Evolutionary conservation across 1,140 invertebrate genomes (phyloP).

Genomic region (Limonius californicus): DNA sequence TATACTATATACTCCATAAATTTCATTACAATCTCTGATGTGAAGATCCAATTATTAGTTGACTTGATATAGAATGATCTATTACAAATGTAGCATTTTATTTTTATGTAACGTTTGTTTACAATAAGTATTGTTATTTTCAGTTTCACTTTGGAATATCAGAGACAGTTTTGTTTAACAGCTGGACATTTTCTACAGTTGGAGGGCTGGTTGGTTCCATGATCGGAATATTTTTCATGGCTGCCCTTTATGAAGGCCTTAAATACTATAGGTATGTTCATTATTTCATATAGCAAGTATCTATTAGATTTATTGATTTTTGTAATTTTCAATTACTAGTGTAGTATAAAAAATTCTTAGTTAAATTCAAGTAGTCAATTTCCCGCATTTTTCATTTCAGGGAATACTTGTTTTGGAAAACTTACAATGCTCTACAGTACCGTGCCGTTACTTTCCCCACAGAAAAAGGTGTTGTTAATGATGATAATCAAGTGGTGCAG

Average conservation of each 20-base stretch:
- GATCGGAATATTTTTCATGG: slow-evolving; percentile 81
- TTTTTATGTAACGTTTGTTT: too few relatives aligned
- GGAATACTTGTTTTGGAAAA: slow-evolving; percentile 79
- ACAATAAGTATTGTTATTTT: slow-evolving; percentile 57
- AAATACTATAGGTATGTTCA: slow-evolving; percentile 87
- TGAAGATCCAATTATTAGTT: too few relatives aligned
- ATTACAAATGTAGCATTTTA: too few relatives aligned
- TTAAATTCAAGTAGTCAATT: too few relatives aligned
- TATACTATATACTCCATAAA: too few relatives aligned
- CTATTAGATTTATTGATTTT: too few relatives aligned
- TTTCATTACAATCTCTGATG: too few relatives aligned
- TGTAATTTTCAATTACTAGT: too few relatives aligned
- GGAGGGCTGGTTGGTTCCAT: slow-evolving; percentile 77
- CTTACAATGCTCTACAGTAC: slow-evolving; percentile 66
- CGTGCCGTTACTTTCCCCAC: slow-evolving; percentile 68
- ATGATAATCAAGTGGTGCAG: slow-evolving; percentile 69
- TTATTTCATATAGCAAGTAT: too few relatives aligned
- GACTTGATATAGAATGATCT: too few relatives aligned
- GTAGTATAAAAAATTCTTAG: too few relatives aligned
- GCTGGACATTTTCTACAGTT: slow-evolving; percentile 70
- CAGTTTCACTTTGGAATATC: slow-evolving; percentile 75
- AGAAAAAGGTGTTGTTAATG: slow-evolving; percentile 61
- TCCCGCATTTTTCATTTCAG: slow-evolving; percentile 41
- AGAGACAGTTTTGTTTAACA: slow-evolving; percentile 73
- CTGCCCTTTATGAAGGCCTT: slow-evolving; percentile 83